Conservation (phyloP, 2,113 vertebrate genomes). For the Saccopteryx leptura region DNA sequence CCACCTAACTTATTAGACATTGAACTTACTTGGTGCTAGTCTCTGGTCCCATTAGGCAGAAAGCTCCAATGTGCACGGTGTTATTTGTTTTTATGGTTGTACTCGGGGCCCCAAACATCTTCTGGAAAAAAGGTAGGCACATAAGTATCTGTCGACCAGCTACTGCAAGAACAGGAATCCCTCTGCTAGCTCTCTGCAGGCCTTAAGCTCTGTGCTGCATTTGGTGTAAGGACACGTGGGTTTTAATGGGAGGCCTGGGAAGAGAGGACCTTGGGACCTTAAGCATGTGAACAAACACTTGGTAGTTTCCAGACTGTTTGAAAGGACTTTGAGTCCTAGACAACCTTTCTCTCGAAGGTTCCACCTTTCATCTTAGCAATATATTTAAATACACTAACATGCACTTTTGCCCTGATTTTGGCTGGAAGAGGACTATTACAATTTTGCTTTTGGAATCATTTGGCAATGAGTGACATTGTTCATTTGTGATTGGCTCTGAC, state of each 20-base stretch:
- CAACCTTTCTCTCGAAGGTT: not conserved
- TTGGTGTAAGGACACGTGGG: no score
- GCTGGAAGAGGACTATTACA: not conserved
- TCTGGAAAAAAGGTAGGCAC: not conserved
- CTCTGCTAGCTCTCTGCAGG: not conserved
- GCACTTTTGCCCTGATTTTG: not conserved
- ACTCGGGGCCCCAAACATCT: not conserved
- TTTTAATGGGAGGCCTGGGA: not conserved
- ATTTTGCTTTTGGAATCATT: conserved; percentile 57
- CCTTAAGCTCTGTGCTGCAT: not conserved
- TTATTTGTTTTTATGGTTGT: not conserved
- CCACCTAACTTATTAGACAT: not conserved
- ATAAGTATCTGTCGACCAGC: not conserved
- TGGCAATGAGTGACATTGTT: not conserved
- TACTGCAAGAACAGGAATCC: not conserved
- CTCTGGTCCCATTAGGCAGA: not conserved
- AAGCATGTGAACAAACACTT: not conserved
- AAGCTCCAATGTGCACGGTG: not conserved
- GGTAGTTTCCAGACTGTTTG: not conserved
- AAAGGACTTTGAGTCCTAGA: not conserved
- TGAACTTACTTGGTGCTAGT: not conserved
- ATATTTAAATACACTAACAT: not conserved
- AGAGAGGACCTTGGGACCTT: not conserved
- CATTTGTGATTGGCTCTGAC: conserved; percentile 22
- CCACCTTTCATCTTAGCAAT: not conserved